phyloP scores from a whole-genome alignment of 2,113 vertebrate genomes.

The Rousettus leschenaultii region DNA sequence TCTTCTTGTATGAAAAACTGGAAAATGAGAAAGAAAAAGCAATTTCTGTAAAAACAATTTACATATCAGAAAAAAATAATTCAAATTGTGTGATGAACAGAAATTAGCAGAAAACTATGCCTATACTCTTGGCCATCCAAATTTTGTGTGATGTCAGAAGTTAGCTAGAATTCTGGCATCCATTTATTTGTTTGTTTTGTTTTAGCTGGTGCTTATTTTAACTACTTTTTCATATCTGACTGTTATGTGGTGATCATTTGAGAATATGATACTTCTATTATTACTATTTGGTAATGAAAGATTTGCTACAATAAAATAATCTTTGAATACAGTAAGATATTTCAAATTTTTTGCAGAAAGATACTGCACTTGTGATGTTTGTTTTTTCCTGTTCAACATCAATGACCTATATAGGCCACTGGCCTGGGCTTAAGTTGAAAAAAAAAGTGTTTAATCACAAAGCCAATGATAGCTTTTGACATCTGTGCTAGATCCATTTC shows the following conservation, averaged over 20 bases:
- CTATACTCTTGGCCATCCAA: background rate
- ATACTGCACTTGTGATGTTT: background rate
- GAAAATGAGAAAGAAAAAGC: background rate
- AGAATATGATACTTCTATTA: constrained; percentile 23
- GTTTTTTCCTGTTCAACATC: constrained; percentile 41
- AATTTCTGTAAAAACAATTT: constrained; percentile 58
- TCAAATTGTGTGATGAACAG: constrained; percentile 55
- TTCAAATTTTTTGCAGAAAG: constrained; percentile 45
- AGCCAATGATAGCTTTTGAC: constrained; percentile 60
- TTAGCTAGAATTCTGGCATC: background rate
- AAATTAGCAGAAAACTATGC: background rate
- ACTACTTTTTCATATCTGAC: background rate
- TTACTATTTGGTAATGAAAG: constrained; percentile 18
- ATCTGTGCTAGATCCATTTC: constrained; percentile 60
- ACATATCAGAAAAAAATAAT: constrained; percentile 36
- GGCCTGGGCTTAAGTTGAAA: background rate
- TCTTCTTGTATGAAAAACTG: constrained; percentile 34
- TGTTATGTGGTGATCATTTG: background rate
- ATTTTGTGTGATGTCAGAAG: background rate
- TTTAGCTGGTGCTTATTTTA: background rate
- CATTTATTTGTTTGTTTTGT: constrained; percentile 7
- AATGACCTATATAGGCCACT: constrained; percentile 64
- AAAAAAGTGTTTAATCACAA: constrained; percentile 8
- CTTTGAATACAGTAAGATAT: background rate
- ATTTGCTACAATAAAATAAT: background rate